Evolutionary conservation across 2,888 invertebrate species (phyloP), one percentile per base, ranked within the genome.

Genomic region (Tetragonisca angustula): DNA sequence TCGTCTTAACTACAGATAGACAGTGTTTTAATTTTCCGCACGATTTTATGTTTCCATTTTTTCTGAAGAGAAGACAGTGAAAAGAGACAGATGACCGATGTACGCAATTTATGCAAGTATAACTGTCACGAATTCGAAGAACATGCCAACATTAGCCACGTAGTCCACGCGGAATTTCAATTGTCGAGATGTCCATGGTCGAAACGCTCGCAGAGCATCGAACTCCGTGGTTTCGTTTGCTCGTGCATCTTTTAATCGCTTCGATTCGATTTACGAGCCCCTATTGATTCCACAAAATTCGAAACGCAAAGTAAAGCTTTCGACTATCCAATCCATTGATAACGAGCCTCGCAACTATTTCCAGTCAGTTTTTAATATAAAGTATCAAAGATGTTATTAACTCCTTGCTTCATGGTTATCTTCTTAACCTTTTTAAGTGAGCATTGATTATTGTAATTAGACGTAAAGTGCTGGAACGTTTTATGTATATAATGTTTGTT

Each of bases 201-300:
- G 77, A 61, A 82, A 86, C 70, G 61, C 21, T 74, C 32, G 64
- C 78, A 56, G 54, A 70, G 67, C 77, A 36, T 76, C 84, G 80
- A 79, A 76, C 77, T 70, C 79, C 74, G 82, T 75, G 82, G 84
- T 81, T 67, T 67, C 61, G 67, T 32, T 78, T 77, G 71, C 69
- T 52, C 75, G 83, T 81, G 87, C 80, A 84, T 89, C 79, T 83
- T 27, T 83, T 83, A 83, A 85, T 85, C 84, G 13, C 1, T 17
- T 81, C 68, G 89, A 82, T 80, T 84, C 68, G 89, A 82, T 80
- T 84, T 79, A 79, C 69, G 78, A 71, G 59, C 73, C 71, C 17
- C 24, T 89, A 88, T 88, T 73, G 88, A 88, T 88, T 83, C 65
- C 79, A 69, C 70, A 70, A 81, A 27, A 88, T 88, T 88, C 89